A percentile compares a stretch with the other conserved stretches of the same genome.
phyloP scores from a whole-genome alignment of 2,113 vertebrate species.

The Apteryx mantelli region DNA sequence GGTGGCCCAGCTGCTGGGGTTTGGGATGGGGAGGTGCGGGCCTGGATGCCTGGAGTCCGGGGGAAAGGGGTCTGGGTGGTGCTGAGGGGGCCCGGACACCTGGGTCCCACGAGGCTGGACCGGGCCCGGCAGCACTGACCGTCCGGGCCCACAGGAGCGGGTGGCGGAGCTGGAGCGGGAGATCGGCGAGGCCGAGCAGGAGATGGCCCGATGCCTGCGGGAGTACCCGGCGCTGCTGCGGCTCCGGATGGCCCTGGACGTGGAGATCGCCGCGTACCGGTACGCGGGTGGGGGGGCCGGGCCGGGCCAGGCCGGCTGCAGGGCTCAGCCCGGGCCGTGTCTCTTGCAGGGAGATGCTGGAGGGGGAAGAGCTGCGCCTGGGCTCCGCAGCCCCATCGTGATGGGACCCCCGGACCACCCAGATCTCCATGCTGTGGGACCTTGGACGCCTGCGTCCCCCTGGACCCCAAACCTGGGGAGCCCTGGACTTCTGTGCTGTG shows the following conservation, averaged over 20 bases:
- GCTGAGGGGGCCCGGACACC: not conserved
- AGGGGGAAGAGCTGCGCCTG: conserved; percentile 87
- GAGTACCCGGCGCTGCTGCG: conserved; percentile 66
- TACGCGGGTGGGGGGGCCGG: not conserved
- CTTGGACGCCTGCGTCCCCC: not conserved
- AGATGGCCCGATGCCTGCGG: conserved; percentile 72
- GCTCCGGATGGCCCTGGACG: conserved; percentile 24
- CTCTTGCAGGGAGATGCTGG: conserved; percentile 84
- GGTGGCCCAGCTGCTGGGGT: no score
- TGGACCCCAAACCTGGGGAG: not conserved
- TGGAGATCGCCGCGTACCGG: conserved; percentile 60
- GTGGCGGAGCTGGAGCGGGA: conserved; percentile 82
- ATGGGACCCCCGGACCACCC: not conserved
- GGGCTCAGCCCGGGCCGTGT: not conserved
- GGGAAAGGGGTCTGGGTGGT: not conserved
- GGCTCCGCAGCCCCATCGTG: conserved; percentile 63
- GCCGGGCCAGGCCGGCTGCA: not conserved
- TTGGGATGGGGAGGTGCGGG: not conserved
- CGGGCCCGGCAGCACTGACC: not conserved
- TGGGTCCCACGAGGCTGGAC: not conserved
- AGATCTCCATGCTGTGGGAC: not conserved
- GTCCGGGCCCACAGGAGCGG: conserved; percentile 65
- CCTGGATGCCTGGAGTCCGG: not conserved
- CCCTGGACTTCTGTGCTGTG: not conserved
- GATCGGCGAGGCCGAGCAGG: conserved; percentile 82